phyloP scores from a whole-genome alignment of 2,797 vertebrate genomes.

The Peromyscus eremicus region DNA sequence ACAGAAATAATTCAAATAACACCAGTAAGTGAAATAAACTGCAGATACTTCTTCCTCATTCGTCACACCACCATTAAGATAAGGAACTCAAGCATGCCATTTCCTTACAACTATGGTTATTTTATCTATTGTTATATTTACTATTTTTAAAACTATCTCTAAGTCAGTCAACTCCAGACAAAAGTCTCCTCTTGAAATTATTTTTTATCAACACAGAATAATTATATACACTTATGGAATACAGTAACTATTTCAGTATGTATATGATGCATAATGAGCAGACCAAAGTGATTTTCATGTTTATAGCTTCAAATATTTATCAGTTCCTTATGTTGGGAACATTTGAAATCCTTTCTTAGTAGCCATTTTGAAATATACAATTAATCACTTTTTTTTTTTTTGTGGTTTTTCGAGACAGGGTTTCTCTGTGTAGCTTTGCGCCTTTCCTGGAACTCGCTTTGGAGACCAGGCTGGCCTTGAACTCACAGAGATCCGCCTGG shows the following conservation, averaged over 20 bases:
- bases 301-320: not conserved
- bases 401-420: no score
- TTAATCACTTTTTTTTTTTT: not conserved
- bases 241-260: not conserved
- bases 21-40: not conserved
- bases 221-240: not conserved
- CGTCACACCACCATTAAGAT: not conserved
- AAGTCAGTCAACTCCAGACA: not conserved
- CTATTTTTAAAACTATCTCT: not conserved
- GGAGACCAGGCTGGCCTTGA: no score
- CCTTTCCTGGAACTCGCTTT: no score
- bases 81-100: not conserved
- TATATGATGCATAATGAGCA: no score
- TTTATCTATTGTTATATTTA: not conserved
- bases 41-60: not conserved
- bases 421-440: no score
- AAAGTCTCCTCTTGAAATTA: not conserved
- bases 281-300: no score
- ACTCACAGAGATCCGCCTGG: no score
- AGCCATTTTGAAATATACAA: not conserved
- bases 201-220: not conserved
- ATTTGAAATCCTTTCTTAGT: not conserved
- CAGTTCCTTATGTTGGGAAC: not conserved
- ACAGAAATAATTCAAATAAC: not conserved
- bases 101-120: not conserved